A percentile compares a stretch with the other conserved stretches of the same genome.
phyloP scores from a whole-genome alignment of 1,140 invertebrate genomes.

The Drosophila kepulauana region DNA sequence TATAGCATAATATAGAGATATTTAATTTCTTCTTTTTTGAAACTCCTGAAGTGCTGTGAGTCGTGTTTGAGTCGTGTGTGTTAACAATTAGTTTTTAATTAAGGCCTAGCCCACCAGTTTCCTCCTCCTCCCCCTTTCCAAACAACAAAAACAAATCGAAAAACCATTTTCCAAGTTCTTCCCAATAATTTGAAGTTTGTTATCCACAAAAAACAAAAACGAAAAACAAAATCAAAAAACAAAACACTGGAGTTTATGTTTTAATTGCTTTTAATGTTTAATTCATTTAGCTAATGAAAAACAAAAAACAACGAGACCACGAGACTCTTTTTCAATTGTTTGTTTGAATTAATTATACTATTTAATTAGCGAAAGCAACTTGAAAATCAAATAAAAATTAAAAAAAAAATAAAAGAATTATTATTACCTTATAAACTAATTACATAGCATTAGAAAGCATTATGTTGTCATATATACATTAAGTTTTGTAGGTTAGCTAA shows the following conservation, averaged over 20 bases:
- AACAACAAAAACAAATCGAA: slow-evolving; percentile 7
- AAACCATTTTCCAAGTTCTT: slow-evolving; percentile 59
- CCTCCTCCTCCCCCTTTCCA: background rate
- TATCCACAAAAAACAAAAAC: slow-evolving; percentile 20
- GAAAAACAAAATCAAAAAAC: slow-evolving; percentile 2
- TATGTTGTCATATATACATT: slow-evolving; percentile 79
- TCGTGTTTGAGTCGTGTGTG: slow-evolving; percentile 47
- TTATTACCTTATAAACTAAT: slow-evolving; percentile 26
- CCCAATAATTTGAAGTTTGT: slow-evolving; percentile 70
- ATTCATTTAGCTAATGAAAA: slow-evolving; percentile 15
- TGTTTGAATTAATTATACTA: slow-evolving; percentile 61
- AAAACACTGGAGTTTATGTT: slow-evolving; percentile 40
- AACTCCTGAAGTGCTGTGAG: slow-evolving; percentile 82
- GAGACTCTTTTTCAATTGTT: slow-evolving; percentile 79
- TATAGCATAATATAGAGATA: slow-evolving; percentile 27
- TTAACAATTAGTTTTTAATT: slow-evolving; percentile 48
- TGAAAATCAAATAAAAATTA: slow-evolving; percentile 48
- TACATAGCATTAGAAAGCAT: slow-evolving; percentile 63
- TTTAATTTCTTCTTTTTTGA: slow-evolving; percentile 47
- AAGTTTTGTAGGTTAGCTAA: slow-evolving; percentile 66
- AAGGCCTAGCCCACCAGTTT: slow-evolving; percentile 59
- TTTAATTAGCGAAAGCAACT: slow-evolving; percentile 62
- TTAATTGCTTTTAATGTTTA: slow-evolving; percentile 52
- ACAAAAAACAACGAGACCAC: slow-evolving; percentile 74
- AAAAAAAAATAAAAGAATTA: slow-evolving; percentile 30